These are phyloP conservation scores for Rhineura floridana DNA, from an alignment of 2,113 vertebrate species.

Conservation along the genomic window DNA sequence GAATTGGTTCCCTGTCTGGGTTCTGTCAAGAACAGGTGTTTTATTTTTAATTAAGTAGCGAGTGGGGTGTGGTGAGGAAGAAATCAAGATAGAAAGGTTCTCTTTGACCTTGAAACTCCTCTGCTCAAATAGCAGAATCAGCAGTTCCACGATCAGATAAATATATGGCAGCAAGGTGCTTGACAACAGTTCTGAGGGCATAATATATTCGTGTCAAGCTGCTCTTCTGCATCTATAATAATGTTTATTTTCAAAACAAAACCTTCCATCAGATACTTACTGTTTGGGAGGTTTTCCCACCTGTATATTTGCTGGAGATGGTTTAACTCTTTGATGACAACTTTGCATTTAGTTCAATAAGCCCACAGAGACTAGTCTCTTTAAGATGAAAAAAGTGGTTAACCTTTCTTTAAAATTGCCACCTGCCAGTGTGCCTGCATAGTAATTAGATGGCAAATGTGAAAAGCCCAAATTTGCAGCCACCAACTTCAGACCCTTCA, in stretches of 20 bases:
- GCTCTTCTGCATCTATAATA: constrained; percentile 6
- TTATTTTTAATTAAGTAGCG: constrained; percentile 39
- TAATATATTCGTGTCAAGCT: neutral
- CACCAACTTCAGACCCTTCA: neutral
- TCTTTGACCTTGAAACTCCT: neutral
- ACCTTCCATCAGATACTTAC: neutral
- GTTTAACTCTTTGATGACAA: constrained; percentile 5
- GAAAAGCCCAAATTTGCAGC: neutral
- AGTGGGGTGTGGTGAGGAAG: neutral
- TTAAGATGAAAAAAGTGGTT: neutral
- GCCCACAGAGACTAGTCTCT: neutral
- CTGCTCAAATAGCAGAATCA: neutral
- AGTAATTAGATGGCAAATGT: constrained; percentile 10
- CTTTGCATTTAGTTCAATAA: neutral
- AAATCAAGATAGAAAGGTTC: neutral
- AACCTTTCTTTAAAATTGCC: constrained; percentile 21
- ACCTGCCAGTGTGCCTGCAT: neutral
- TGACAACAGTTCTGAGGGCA: constrained; percentile 15
- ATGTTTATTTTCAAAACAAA: neutral
- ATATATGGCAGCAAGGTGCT: constrained; percentile 16
- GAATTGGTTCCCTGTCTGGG: neutral
- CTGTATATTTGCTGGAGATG: neutral
- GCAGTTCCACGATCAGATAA: neutral
- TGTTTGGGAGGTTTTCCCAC: neutral
- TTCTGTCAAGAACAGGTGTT: constrained; percentile 16